These are phyloP conservation scores for Drosophila vallismaia DNA, from an alignment of 2,888 invertebrate species.

Conservation along the genomic window DNA sequence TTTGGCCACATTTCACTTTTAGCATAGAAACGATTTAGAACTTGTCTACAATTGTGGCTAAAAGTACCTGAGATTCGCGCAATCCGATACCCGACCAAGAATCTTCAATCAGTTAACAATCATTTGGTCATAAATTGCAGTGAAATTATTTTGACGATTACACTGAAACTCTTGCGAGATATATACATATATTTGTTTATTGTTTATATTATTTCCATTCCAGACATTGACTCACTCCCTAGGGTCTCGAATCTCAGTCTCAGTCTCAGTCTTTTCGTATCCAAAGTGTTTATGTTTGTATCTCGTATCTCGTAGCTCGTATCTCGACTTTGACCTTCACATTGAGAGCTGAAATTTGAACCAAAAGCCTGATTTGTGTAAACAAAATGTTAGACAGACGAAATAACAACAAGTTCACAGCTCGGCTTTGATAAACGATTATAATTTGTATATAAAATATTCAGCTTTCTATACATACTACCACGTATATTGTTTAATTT, in stretches of 20 bases:
- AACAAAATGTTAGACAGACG: slow-evolving; percentile 56
- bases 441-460: slow-evolving; percentile 12
- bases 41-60: slow-evolving; percentile 59
- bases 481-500: slow-evolving; percentile 4
- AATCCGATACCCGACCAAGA: slow-evolving; percentile 3
- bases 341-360: slow-evolving; percentile 65
- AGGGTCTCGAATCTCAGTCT: slow-evolving; percentile 20
- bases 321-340: slow-evolving; percentile 71
- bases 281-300: background rate
- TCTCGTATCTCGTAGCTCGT: slow-evolving; percentile 23
- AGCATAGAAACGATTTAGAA: slow-evolving; percentile 78
- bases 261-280: slow-evolving; percentile 2
- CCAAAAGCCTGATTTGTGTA: slow-evolving; percentile 55
- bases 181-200: slow-evolving; percentile 10
- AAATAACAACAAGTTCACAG: slow-evolving; percentile 31
- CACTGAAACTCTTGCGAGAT: background rate
- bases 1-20: slow-evolving; percentile 77
- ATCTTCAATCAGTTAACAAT: background rate
- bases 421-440: slow-evolving; percentile 43
- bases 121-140: background rate
- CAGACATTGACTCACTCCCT: slow-evolving; percentile 32
- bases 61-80: slow-evolving; percentile 5
- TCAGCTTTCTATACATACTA: slow-evolving; percentile 9
- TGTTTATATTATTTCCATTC: background rate
- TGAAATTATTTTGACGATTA: slow-evolving; percentile 2